Evolutionary conservation across 2,113 vertebrate species (phyloP), one percentile per base, ranked within the genome.

Genomic region (Cheilinus undulatus): DNA sequence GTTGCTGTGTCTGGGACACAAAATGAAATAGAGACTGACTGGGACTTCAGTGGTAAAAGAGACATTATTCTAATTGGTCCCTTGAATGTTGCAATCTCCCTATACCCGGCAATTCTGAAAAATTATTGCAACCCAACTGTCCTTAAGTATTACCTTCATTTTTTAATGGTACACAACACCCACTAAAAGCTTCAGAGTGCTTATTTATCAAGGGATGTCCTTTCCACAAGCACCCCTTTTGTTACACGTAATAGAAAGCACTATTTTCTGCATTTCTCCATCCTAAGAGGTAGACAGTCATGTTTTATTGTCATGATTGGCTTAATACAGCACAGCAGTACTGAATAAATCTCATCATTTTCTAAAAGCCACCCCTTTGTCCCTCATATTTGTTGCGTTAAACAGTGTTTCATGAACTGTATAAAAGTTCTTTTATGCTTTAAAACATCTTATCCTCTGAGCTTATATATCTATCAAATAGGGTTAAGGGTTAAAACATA

Each of bases 61-160:
- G 43, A 63, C 38, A 83, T 88, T 82, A 79, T 65, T 86, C 65
- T 85, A 87, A 88, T 86, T 81, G 78, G 57, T 80, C 72, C 66
- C 51, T 66, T 57, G 50, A 73, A 82, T 79, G 27, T 40, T 64
- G 64, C 46, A 71, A 38, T 62, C 64, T 14, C 26, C 42, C 10
- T 34, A 50, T 50, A 48, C 40, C 43, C 26, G 60, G 69, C 49
- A 48, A 68, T 70, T 58, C 22, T 11, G 19, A 56, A 63, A 63
- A 71, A 67, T 46, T 10, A 66, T 60, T 79, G 60, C 56, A 58
- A 74, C 70, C 54, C 4, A 59, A 22, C 60, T 58, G 74, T 64
- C 71, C 43, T 36, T 38, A 58, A 66, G 75, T 52, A 64, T 84
- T 70, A 64, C 28, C 17, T 27, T 71, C 27, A 48, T 24, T 77